Evolutionary conservation across 2,888 invertebrate species (phyloP).

Genomic region (Yponomeuta sedellus): DNA sequence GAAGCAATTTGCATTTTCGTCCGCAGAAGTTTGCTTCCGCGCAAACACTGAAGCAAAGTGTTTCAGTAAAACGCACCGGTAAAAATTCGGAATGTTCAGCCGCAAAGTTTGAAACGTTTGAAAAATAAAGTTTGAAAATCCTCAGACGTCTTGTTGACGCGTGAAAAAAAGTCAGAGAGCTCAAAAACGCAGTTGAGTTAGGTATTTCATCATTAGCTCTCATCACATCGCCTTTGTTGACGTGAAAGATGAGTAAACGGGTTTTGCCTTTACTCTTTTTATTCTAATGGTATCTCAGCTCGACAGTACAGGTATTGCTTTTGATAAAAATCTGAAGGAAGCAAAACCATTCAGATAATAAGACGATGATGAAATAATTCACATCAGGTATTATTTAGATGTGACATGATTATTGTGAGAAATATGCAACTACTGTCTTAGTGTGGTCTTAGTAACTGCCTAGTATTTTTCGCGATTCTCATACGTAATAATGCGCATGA

Average conservation of each 20-base stretch:
- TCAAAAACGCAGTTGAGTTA: neutral
- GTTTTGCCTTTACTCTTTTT: slow-evolving; percentile 26
- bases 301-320: slow-evolving; percentile 44
- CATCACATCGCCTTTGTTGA: slow-evolving; percentile 44
- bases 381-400: too few relatives aligned
- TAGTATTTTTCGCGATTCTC: too few relatives aligned
- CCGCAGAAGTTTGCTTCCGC: neutral
- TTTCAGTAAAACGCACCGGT: neutral
- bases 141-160: neutral
- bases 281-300: slow-evolving; percentile 39
- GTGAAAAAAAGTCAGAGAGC: neutral
- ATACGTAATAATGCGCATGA: too few relatives aligned
- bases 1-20: neutral
- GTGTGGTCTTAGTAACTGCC: too few relatives aligned
- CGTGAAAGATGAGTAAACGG: slow-evolving; percentile 28
- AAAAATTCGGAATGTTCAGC: too few relatives aligned
- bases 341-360: slow-evolving; percentile 21
- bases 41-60: neutral
- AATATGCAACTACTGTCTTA: too few relatives aligned
- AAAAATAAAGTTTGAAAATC: neutral
- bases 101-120: neutral
- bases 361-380: neutral
- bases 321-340: slow-evolving; percentile 25
- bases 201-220: slow-evolving; percentile 19
- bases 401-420: too few relatives aligned